phyloP scores from a whole-genome alignment of 2,888 invertebrate genomes.

The Patella pellucida region DNA sequence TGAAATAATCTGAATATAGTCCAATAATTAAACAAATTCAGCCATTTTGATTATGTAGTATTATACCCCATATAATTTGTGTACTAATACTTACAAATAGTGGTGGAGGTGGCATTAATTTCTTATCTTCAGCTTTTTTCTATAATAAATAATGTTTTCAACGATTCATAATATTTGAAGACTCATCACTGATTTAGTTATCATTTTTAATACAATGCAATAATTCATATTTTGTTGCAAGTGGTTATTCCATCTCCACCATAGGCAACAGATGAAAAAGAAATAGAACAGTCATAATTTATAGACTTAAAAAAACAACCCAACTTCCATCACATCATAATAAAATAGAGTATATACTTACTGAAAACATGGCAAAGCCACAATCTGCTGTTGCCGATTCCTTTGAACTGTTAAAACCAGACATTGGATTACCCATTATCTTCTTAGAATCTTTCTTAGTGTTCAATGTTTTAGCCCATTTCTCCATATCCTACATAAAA shows the following conservation, averaged over 20 bases:
- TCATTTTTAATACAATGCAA: no score
- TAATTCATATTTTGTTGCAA: no score
- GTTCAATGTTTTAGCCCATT: constrained; percentile 97
- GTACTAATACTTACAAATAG: constrained; percentile 33
- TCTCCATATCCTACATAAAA: constrained; percentile 81
- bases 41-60: no score
- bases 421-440: constrained; percentile 26
- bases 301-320: no score
- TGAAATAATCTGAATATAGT: no score
- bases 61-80: no score
- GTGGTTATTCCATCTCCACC: no score
- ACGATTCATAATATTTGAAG: neutral
- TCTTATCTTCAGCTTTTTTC: constrained; percentile 55
- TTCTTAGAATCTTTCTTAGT: constrained; percentile 82
- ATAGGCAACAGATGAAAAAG: no score
- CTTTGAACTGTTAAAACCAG: constrained; percentile 42
- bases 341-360: constrained; percentile 33
- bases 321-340: no score
- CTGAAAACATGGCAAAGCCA: constrained; percentile 85
- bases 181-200: neutral
- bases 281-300: no score
- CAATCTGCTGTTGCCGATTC: constrained; percentile 89
- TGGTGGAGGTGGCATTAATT: constrained; percentile 65
- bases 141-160: neutral
- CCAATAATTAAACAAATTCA: no score